Conservation (phyloP, 2,888 invertebrate genomes). For the Sussaba pulchella region DNA sequence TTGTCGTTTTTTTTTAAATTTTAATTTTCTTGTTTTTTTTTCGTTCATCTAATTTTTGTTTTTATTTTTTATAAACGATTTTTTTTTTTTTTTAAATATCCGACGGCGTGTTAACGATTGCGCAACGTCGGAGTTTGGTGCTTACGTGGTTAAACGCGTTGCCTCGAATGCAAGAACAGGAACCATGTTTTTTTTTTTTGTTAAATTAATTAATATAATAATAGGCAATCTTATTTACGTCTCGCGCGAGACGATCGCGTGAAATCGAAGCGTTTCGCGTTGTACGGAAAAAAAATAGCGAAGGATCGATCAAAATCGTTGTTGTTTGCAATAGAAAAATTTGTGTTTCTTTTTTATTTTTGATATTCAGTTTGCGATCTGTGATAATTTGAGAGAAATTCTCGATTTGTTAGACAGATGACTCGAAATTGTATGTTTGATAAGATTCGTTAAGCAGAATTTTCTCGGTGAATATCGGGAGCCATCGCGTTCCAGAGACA, state of each 20-base stretch:
- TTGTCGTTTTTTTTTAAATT: neutral
- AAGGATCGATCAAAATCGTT: conserved; percentile 32
- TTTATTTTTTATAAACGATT: conserved; percentile 1
- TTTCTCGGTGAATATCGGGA: conserved; percentile 1
- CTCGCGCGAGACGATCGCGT: conserved; percentile 34
- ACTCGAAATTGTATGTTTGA: conserved; percentile 21
- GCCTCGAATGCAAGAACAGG: conserved; percentile 58
- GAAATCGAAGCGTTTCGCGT: conserved; percentile 26
- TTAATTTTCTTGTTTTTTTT: neutral
- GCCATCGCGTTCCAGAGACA: neutral
- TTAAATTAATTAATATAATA: conserved; percentile 28
- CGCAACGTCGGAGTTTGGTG: conserved; percentile 25
- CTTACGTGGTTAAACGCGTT: conserved; percentile 39
- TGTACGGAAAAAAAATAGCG: conserved; percentile 29
- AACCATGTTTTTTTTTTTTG: conserved; percentile 42
- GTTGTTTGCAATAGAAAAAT: neutral
- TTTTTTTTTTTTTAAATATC: conserved; percentile 1
- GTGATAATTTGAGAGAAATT: conserved; percentile 20
- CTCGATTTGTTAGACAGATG: conserved; percentile 9
- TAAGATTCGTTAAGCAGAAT: conserved; percentile 27
- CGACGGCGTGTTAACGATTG: conserved; percentile 7
- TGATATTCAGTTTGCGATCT: neutral
- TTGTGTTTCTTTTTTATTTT: neutral
- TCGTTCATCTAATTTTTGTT: neutral
- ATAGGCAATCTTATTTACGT: conserved; percentile 54